These are phyloP conservation scores for Sminthurinus signatus DNA, from an alignment of 1,140 invertebrate genomes.

Conservation along the genomic window DNA sequence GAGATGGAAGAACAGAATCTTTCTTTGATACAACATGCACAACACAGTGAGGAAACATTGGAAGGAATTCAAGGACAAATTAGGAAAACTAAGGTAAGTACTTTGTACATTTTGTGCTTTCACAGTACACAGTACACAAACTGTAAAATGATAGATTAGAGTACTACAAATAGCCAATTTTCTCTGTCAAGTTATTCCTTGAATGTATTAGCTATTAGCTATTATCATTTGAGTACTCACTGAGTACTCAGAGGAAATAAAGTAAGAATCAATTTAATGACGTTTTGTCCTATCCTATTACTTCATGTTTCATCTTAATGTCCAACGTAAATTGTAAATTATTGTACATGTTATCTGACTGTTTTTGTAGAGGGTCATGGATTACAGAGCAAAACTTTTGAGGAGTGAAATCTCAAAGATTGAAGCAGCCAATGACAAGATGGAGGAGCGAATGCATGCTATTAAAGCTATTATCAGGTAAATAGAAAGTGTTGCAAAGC, in stretches of 20 bases:
- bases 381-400: constrained; percentile 13
- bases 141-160: too few species aligned
- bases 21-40: constrained; percentile 36
- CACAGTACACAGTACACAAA: background rate
- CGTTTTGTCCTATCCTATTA: too few species aligned
- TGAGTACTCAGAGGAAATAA: too few species aligned
- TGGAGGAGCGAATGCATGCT: constrained; percentile 25
- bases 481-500: too few species aligned
- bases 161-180: too few species aligned
- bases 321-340: too few species aligned
- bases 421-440: constrained; percentile 13
- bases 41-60: constrained; percentile 33
- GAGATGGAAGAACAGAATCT: constrained; percentile 40
- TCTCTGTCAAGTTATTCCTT: too few species aligned
- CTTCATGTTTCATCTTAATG: too few species aligned
- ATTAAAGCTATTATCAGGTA: constrained; percentile 19
- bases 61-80: constrained; percentile 33
- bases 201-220: too few species aligned
- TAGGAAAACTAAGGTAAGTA: constrained; percentile 20
- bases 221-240: too few species aligned
- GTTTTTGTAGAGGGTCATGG: constrained; percentile 20
- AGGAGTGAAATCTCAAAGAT: constrained; percentile 23
- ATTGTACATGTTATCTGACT: background rate
- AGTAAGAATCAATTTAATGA: too few species aligned
- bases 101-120: background rate